Percentiles rank a stretch among this genome's conserved stretches.
These are phyloP conservation scores for Halesus radiatus DNA, from an alignment of 1,140 invertebrate species.

Conservation along the genomic window DNA sequence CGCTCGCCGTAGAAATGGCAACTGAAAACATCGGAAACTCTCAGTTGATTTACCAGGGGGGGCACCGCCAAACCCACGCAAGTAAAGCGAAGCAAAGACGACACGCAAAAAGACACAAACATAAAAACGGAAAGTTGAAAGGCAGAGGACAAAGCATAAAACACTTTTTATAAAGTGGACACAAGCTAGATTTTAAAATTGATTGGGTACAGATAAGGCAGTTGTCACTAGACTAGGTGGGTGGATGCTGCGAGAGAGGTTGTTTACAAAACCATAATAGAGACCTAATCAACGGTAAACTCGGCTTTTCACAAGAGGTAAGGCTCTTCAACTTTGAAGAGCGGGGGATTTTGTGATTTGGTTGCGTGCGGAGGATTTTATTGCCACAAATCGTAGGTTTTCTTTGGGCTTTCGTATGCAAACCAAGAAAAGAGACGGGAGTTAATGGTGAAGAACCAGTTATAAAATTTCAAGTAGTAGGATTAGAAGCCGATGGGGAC, in stretches of 20 bases:
- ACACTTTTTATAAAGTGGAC: slow-evolving; percentile 4
- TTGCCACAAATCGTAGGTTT: neutral
- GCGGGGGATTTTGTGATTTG: neutral
- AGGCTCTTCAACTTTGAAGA: neutral
- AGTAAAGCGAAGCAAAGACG: no score
- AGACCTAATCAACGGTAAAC: neutral
- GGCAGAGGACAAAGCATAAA: neutral
- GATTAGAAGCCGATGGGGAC: no score
- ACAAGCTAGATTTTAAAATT: neutral
- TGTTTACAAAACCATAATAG: neutral
- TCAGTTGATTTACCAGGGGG: neutral
- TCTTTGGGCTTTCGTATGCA: neutral
- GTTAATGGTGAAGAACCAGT: no score
- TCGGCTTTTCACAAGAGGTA: no score
- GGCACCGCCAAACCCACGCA: neutral
- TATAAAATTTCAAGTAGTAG: no score
- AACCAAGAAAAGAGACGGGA: no score
- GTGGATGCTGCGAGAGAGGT: slow-evolving; percentile 7
- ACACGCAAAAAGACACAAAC: neutral
- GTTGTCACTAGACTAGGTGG: slow-evolving; percentile 10
- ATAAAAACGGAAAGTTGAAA: neutral
- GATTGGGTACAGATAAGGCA: neutral
- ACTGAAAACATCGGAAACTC: slow-evolving; percentile 4
- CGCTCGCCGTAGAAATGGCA: slow-evolving; percentile 15
- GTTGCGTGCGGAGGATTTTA: neutral